phyloP scores from a whole-genome alignment of 2,113 vertebrate genomes.

The Osmerus eperlanus region DNA sequence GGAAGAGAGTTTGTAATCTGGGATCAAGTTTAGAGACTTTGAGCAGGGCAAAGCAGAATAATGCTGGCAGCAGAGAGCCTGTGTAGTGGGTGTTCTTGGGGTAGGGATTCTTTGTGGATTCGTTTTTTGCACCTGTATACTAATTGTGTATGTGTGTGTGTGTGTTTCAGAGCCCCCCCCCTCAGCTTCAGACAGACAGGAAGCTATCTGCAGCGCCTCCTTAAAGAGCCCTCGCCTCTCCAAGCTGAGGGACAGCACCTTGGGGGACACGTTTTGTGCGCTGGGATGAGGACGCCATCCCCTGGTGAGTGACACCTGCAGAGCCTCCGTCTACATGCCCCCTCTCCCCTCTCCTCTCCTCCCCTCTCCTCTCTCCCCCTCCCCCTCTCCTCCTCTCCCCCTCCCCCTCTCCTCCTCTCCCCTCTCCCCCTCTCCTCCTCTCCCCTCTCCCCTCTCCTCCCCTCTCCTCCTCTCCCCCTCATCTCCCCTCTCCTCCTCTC shows the following conservation, averaged over 20 bases:
- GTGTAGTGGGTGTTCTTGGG: background rate
- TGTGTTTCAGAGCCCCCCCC: constrained; percentile 27
- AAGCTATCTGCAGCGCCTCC: constrained; percentile 25
- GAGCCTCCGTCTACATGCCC: background rate
- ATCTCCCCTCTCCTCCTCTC: no score
- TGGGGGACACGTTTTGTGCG: constrained; percentile 68
- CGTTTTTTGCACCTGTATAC: background rate
- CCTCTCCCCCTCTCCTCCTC: no score
- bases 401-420: no score
- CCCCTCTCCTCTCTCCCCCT: no score
- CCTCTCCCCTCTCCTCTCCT: background rate
- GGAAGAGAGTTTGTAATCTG: constrained; percentile 46
- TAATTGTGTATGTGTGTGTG: constrained; percentile 11
- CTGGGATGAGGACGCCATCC: constrained; percentile 87
- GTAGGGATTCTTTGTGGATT: constrained; percentile 26
- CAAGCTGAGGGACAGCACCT: constrained; percentile 72
- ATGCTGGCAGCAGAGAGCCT: background rate
- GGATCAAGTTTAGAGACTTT: constrained; percentile 31
- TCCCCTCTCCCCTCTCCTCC: no score
- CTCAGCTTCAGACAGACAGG: constrained; percentile 15
- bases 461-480: no score
- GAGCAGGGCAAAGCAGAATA: constrained; percentile 6
- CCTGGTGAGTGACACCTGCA: constrained; percentile 74
- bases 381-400: no score
- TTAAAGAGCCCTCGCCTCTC: constrained; percentile 59